Evolutionary conservation across 2,113 vertebrate species (phyloP).

Genomic region (Catharus fuscescens): DNA sequence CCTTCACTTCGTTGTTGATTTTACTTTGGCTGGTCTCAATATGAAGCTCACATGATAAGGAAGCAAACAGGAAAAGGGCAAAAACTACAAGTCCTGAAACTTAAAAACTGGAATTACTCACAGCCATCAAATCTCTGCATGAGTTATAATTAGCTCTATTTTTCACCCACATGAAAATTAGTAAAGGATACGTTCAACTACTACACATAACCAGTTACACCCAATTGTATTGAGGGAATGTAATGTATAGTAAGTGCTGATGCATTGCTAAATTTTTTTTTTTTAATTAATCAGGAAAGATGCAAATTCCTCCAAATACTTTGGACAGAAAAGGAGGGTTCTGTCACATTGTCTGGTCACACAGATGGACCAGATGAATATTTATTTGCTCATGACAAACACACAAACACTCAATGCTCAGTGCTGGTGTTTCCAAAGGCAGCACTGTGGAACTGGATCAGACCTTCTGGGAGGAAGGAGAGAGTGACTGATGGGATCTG

Average conservation of each 20-base stretch:
- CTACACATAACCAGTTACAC: background rate
- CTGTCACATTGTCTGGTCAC: background rate
- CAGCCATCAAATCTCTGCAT: background rate
- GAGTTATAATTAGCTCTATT: background rate
- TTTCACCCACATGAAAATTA: background rate
- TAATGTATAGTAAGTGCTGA: background rate
- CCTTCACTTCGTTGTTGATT: background rate
- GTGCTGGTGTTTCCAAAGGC: background rate
- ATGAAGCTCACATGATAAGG: background rate
- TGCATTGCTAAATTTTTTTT: too few relatives aligned
- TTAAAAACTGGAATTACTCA: background rate
- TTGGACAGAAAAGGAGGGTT: background rate
- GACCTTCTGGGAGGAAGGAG: background rate
- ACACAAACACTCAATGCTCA: fast-evolving
- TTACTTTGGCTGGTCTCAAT: background rate
- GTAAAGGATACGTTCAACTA: background rate
- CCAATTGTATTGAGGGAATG: background rate
- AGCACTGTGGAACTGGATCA: background rate
- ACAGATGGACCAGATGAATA: background rate
- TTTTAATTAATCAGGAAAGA: background rate
- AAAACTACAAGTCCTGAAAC: background rate
- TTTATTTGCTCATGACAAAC: background rate
- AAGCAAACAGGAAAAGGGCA: background rate
- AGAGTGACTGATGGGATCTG: too few relatives aligned
- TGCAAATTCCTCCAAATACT: background rate